Evolutionary conservation across 1,140 invertebrate genomes (phyloP).

Genomic region (Rhopalosiphum maidis): DNA sequence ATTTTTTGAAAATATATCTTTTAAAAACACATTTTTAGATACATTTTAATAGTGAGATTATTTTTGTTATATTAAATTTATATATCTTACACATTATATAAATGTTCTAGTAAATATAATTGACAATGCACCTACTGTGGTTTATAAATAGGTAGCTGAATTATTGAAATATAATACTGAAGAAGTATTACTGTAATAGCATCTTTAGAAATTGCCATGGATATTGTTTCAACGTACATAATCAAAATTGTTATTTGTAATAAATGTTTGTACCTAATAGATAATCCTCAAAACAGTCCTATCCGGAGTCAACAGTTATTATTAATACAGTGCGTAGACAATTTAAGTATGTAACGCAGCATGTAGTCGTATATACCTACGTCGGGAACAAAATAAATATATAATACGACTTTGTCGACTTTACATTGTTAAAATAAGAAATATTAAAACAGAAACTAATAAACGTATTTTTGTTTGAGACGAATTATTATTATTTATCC

Average conservation of each 20-base stretch:
- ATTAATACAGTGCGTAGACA: background rate
- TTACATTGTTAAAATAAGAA: background rate
- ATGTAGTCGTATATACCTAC: background rate
- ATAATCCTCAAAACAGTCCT: background rate
- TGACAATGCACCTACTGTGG: background rate
- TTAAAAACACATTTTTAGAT: background rate
- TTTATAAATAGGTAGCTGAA: background rate
- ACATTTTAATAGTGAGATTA: background rate
- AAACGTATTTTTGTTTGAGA: background rate
- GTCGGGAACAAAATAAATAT: background rate
- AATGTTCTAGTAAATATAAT: background rate
- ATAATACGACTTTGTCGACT: background rate
- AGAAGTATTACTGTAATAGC: background rate
- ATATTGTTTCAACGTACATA: background rate
- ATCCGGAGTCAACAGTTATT: background rate
- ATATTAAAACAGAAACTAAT: background rate
- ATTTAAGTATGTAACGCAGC: conserved; percentile 4
- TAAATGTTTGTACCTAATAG: background rate
- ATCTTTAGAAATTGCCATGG: background rate
- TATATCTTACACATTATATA: background rate
- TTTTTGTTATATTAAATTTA: background rate
- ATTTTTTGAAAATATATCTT: background rate
- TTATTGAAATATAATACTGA: background rate
- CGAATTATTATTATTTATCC: background rate
- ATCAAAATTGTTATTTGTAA: background rate